These are phyloP conservation scores for Triops longicaudatus DNA, from an alignment of 1,140 invertebrate genomes.

Conservation along the genomic window DNA sequence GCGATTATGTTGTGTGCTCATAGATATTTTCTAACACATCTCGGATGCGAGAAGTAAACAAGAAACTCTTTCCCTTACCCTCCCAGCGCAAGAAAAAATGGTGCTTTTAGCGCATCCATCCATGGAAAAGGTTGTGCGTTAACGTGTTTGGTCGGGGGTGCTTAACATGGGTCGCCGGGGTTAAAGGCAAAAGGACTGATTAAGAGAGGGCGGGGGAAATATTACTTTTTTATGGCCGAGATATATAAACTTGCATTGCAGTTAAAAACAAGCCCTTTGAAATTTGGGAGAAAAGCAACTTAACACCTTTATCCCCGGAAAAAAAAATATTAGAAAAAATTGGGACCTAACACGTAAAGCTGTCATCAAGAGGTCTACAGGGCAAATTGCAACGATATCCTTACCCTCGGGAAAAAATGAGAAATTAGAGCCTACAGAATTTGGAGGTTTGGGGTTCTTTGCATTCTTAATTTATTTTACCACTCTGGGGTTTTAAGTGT, in stretches of 20 bases:
- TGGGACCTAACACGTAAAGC: not conserved
- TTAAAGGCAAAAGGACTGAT: constrained; percentile 9
- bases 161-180: not conserved
- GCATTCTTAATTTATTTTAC: not conserved
- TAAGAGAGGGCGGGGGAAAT: not conserved
- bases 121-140: not conserved
- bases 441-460: not conserved
- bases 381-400: not conserved
- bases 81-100: not conserved
- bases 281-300: not conserved
- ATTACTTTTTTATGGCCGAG: not conserved
- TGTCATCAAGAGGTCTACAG: not conserved
- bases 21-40: not conserved
- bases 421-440: not conserved
- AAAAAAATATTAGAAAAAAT: not conserved
- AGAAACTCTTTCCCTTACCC: not conserved
- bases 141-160: not conserved
- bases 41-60: not conserved
- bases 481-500: not conserved
- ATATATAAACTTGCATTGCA: not conserved
- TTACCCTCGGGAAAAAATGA: not conserved
- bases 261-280: not conserved
- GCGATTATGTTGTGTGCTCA: not conserved
- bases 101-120: not conserved
- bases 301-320: not conserved